Conservation (phyloP, 2,113 vertebrate species). For the Nesogale talazaci region DNA sequence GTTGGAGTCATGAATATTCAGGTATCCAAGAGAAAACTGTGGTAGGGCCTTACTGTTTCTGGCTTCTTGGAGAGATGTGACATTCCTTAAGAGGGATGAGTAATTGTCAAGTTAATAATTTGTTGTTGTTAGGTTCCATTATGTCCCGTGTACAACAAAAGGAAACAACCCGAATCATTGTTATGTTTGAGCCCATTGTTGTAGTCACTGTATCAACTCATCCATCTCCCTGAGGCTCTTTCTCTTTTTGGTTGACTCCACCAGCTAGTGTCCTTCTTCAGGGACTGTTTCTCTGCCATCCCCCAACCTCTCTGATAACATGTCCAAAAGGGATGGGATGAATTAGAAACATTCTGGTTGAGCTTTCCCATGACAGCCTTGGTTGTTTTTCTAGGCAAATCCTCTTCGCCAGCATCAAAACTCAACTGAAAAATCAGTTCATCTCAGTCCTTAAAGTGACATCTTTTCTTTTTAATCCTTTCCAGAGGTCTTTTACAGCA, state of each 20-base stretch:
- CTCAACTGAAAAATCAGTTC: too few species aligned
- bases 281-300: too few species aligned
- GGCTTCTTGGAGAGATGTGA: conserved; percentile 14
- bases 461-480: too few species aligned
- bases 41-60: conserved; percentile 1
- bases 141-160: background rate
- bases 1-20: background rate
- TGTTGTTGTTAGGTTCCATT: background rate
- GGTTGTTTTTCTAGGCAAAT: too few species aligned
- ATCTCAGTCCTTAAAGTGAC: too few species aligned
- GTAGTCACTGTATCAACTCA: background rate
- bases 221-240: background rate
- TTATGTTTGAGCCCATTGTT: background rate
- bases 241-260: background rate
- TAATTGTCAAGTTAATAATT: conserved; percentile 61
- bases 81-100: conserved; percentile 60
- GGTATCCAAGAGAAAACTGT: background rate
- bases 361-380: too few species aligned
- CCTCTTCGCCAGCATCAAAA: too few species aligned
- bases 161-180: background rate
- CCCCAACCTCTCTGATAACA: too few species aligned
- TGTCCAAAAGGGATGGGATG: too few species aligned
- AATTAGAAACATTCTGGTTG: too few species aligned
- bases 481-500: too few species aligned
- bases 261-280: background rate